Percentiles rank a stretch among this genome's conserved stretches.
phyloP scores from a whole-genome alignment of 2,113 vertebrate genomes.

The Sapayoa aenigma region DNA sequence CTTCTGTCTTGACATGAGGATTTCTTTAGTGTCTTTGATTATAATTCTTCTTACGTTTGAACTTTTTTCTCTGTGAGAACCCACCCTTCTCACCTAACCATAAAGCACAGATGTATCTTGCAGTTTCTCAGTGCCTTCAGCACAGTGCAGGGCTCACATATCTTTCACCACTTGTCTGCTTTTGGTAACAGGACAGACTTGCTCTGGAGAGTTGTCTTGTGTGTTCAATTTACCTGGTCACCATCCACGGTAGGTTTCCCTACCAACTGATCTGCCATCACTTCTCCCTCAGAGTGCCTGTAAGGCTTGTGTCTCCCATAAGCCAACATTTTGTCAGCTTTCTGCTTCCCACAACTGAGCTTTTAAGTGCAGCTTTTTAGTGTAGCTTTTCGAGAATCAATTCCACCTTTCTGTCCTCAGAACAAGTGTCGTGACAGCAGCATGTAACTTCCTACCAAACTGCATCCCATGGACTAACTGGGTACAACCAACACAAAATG shows the following conservation, averaged over 20 bases:
- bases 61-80: not conserved
- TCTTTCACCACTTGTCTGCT: not conserved
- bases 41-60: not conserved
- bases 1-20: not conserved
- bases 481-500: not conserved
- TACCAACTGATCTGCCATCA: not conserved
- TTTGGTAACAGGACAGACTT: not conserved
- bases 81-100: not conserved
- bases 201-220: fast-evolving
- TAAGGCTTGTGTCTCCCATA: not conserved
- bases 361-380: not conserved
- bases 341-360: not conserved
- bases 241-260: not conserved
- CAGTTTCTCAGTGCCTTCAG: not conserved
- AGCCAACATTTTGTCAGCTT: not conserved
- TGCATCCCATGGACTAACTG: not conserved
- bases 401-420: not conserved
- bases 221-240: not conserved
- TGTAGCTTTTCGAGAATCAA: not conserved
- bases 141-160: not conserved
- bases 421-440: not conserved
- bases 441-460: not conserved
- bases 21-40: not conserved
- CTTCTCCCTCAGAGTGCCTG: not conserved
- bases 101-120: not conserved